A percentile compares a stretch with the other conserved stretches of the same genome.
phyloP scores from a whole-genome alignment of 2,797 vertebrate species.

The Hemitrygon akajei region DNA sequence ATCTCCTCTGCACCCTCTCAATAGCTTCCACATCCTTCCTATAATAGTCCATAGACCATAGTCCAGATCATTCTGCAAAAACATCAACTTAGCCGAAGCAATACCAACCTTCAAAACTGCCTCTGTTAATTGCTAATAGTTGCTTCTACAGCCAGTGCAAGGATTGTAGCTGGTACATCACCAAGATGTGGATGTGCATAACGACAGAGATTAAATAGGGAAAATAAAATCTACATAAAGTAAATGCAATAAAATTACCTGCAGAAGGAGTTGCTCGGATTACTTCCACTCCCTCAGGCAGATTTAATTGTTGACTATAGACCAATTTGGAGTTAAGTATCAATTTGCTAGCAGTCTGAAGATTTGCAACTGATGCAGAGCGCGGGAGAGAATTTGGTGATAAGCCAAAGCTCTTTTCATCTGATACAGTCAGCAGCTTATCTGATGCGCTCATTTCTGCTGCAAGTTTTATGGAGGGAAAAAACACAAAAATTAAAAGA shows the following conservation, averaged over 20 bases:
- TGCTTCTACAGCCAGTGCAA: background rate
- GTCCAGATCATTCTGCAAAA: background rate
- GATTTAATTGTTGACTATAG: conserved; percentile 81
- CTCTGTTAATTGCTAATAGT: background rate
- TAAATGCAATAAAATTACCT: conserved; percentile 58
- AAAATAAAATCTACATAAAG: background rate
- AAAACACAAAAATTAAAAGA: background rate
- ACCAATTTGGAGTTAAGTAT: conserved; percentile 90
- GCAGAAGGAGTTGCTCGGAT: conserved; percentile 92
- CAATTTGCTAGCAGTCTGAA: conserved; percentile 95
- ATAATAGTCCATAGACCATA: too few species aligned
- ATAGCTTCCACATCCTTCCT: too few species aligned
- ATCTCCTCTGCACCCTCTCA: too few species aligned
- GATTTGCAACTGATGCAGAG: conserved; percentile 90
- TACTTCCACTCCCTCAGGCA: conserved; percentile 85
- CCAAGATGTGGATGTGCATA: too few species aligned
- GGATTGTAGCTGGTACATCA: background rate
- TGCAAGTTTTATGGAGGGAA: conserved; percentile 59
- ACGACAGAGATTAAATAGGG: background rate
- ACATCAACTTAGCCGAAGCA: background rate
- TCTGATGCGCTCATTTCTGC: conserved; percentile 61
- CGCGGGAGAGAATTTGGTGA: conserved; percentile 85
- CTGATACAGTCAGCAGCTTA: conserved; percentile 74
- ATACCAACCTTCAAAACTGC: background rate
- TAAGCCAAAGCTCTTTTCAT: conserved; percentile 67